Conservation (phyloP, 1,140 invertebrate species). For the Saccostrea glomerata region DNA sequence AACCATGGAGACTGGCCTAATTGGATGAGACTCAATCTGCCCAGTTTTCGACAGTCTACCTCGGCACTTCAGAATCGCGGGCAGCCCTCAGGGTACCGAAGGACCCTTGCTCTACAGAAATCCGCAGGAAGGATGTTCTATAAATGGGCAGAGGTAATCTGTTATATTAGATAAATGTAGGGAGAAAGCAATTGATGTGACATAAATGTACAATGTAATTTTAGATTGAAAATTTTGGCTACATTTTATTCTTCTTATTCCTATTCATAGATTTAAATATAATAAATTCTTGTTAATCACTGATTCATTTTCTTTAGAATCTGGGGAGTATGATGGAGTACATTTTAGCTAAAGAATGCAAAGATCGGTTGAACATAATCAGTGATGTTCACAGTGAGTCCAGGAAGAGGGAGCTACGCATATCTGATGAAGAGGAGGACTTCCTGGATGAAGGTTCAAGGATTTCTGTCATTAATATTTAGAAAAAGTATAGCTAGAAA, state of each 20-base stretch:
- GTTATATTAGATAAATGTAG: not conserved
- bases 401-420: slow-evolving; percentile 89
- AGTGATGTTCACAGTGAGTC: slow-evolving; percentile 86
- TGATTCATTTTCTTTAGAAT: slow-evolving; percentile 80
- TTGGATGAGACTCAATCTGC: slow-evolving; percentile 94
- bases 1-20: slow-evolving; percentile 98
- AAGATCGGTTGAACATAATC: slow-evolving; percentile 85
- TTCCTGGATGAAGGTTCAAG: slow-evolving; percentile 95
- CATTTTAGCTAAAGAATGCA: slow-evolving; percentile 79
- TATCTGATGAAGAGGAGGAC: slow-evolving; percentile 98
- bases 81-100: slow-evolving; percentile 82
- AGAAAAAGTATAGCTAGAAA: too few species aligned
- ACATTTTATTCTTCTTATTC: too few species aligned
- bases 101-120: slow-evolving; percentile 91
- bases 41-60: slow-evolving; percentile 83
- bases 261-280: too few species aligned
- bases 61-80: slow-evolving; percentile 73
- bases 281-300: not conserved
- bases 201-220: too few species aligned
- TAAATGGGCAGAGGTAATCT: slow-evolving; percentile 94
- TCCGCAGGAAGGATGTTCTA: slow-evolving; percentile 97
- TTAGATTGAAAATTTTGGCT: too few species aligned
- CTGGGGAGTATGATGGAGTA: slow-evolving; percentile 92
- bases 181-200: too few species aligned
- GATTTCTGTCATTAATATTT: too few species aligned